phyloP scores from a whole-genome alignment of 2,797 vertebrate genomes.

The Tangara arthus region DNA sequence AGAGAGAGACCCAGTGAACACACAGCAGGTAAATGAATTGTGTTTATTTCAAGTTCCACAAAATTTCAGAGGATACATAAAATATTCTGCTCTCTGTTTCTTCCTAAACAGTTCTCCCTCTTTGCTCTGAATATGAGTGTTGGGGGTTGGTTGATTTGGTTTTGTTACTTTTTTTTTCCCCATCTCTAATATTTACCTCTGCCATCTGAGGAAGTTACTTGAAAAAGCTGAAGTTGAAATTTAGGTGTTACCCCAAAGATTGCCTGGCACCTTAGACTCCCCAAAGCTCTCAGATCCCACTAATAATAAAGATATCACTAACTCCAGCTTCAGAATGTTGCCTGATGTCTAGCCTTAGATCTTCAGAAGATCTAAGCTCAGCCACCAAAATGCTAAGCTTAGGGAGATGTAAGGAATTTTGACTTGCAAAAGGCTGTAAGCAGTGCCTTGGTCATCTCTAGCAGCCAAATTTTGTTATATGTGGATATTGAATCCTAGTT shows the following conservation, averaged over 20 bases:
- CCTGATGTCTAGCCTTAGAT: not conserved
- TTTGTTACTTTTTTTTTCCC: not conserved
- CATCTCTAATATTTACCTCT: not conserved
- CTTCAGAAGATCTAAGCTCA: not conserved
- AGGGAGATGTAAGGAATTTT: not conserved
- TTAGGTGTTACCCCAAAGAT: not conserved
- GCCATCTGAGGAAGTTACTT: not conserved
- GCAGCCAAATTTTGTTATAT: not conserved
- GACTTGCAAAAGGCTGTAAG: not conserved
- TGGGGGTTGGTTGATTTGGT: not conserved
- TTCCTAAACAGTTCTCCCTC: not conserved
- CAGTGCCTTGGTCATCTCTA: not conserved
- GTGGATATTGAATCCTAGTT: not conserved
- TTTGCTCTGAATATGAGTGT: not conserved
- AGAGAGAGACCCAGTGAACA: constrained; percentile 9
- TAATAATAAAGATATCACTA: not conserved
- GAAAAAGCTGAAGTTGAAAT: not conserved
- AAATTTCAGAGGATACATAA: not conserved
- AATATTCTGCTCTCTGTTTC: not conserved
- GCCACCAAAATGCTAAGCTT: not conserved
- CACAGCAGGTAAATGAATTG: constrained; percentile 19
- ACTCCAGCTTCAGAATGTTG: not conserved
- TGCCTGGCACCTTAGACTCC: not conserved
- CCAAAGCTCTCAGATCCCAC: not conserved
- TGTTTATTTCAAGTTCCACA: not conserved